Percentiles rank a stretch among this genome's conserved stretches.
Evolutionary conservation across 1,140 invertebrate species (phyloP).

Genomic region (Latrodectus geometricus): DNA sequence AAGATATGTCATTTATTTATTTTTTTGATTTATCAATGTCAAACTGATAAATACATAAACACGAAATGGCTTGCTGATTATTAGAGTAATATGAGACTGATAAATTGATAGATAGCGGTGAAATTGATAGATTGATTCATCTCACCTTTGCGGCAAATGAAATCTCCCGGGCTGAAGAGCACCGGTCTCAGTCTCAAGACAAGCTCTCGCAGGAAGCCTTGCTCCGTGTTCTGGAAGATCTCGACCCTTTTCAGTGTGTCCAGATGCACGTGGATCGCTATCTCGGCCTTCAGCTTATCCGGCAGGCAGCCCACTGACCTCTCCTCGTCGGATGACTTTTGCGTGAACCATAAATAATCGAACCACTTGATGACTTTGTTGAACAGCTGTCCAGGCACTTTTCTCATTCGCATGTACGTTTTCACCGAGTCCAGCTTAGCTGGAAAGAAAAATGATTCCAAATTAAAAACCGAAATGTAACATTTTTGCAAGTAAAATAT

Average conservation of each 20-base stretch:
- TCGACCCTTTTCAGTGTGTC: constrained; percentile 97
- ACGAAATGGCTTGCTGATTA: too few species aligned
- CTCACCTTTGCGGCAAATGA: constrained; percentile 97
- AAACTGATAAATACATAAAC: too few species aligned
- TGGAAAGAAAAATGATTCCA: constrained; percentile 73
- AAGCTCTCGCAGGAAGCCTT: constrained; percentile 96
- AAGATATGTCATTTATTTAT: too few species aligned
- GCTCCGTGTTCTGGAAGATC: constrained; percentile 99
- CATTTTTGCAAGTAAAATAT: too few species aligned
- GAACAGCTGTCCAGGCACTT: constrained; percentile 94
- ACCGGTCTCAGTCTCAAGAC: constrained; percentile 93
- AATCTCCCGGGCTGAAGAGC: constrained; percentile 97
- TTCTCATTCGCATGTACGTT: constrained; percentile 96
- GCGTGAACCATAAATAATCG: constrained; percentile 98
- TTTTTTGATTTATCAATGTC: too few species aligned
- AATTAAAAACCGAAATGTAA: too few species aligned
- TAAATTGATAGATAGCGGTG: too few species aligned
- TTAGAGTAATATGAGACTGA: too few species aligned
- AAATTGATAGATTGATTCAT: neutral
- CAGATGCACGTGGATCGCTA: constrained; percentile 98
- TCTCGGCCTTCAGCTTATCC: constrained; percentile 98
- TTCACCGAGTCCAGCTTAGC: constrained; percentile 98
- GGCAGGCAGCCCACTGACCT: constrained; percentile 93
- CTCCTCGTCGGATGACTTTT: constrained; percentile 98
- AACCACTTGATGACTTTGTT: constrained; percentile 99